Conservation (phyloP, 2,888 invertebrate genomes). For the Drosophila anomelani region DNA sequence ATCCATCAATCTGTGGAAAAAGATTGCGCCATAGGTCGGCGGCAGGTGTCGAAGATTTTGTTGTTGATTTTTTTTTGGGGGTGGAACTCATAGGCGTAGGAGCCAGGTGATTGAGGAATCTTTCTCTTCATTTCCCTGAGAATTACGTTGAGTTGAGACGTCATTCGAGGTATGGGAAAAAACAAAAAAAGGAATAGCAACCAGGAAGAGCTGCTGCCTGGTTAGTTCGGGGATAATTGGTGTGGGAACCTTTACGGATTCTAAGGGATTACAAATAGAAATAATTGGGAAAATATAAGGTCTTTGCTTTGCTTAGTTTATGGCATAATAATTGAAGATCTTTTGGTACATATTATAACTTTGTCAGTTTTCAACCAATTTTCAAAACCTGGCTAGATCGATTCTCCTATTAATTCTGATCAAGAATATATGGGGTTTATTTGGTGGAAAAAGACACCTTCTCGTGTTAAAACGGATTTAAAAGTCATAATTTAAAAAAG, state of each 20-base stretch:
- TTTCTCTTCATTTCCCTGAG: conserved; percentile 16
- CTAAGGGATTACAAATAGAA: background rate
- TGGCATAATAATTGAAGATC: background rate
- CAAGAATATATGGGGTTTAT: too few relatives aligned
- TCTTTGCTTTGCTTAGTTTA: background rate
- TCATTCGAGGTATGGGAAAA: conserved; percentile 21
- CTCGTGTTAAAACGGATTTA: too few relatives aligned
- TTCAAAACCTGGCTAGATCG: too few relatives aligned
- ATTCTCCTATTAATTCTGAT: too few relatives aligned
- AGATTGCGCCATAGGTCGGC: conserved; percentile 42
- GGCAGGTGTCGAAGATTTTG: conserved; percentile 60
- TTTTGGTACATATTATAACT: too few relatives aligned
- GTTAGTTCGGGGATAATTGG: conserved; percentile 13
- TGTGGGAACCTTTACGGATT: conserved; percentile 5
- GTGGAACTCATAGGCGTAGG: conserved; percentile 27
- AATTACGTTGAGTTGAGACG: conserved; percentile 32
- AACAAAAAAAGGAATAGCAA: background rate
- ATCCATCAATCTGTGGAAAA: conserved; percentile 61
- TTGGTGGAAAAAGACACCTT: too few relatives aligned
- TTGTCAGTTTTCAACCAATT: too few relatives aligned
- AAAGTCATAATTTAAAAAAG: too few relatives aligned
- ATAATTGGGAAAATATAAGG: background rate
- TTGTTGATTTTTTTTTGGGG: conserved; percentile 28
- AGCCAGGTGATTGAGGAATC: conserved; percentile 42
- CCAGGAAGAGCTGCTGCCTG: conserved; percentile 16